Conservation (phyloP, 2,797 vertebrate genomes). For the Acomys russatus region DNA sequence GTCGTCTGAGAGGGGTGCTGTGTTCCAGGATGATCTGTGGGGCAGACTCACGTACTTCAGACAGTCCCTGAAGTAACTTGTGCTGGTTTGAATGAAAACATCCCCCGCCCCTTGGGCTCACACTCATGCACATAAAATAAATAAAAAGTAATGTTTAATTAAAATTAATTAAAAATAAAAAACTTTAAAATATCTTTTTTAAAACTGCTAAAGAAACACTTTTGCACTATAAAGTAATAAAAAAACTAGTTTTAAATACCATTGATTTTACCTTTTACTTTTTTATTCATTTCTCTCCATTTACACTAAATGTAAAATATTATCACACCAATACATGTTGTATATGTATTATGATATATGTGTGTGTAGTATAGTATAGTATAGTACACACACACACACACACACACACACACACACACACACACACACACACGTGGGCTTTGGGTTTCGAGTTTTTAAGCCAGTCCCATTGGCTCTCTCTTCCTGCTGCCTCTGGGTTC, state of each 20-base stretch:
- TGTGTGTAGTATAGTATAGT: not conserved
- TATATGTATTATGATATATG: not conserved
- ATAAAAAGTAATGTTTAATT: not conserved
- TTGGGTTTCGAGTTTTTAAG: not conserved
- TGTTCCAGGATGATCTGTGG: not conserved
- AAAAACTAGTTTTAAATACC: constrained; percentile 16
- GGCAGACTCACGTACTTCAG: not conserved
- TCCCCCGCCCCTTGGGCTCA: no score
- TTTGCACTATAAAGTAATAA: not conserved
- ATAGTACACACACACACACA: no score
- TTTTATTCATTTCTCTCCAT: not conserved
- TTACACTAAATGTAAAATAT: not conserved
- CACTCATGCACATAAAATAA: not conserved
- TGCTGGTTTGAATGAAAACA: not conserved
- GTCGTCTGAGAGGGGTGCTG: not conserved
- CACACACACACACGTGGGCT: not conserved
- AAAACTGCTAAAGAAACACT: no score
- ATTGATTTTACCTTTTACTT: not conserved
- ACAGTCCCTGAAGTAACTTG: not conserved
- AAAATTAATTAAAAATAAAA: not conserved
- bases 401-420: no score
- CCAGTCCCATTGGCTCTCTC: not conserved
- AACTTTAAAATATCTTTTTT: no score
- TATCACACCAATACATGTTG: not conserved
- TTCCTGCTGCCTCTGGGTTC: not conserved